Evolutionary conservation across 2,797 vertebrate genomes (phyloP).

Genomic region (Sebastes jordani): DNA sequence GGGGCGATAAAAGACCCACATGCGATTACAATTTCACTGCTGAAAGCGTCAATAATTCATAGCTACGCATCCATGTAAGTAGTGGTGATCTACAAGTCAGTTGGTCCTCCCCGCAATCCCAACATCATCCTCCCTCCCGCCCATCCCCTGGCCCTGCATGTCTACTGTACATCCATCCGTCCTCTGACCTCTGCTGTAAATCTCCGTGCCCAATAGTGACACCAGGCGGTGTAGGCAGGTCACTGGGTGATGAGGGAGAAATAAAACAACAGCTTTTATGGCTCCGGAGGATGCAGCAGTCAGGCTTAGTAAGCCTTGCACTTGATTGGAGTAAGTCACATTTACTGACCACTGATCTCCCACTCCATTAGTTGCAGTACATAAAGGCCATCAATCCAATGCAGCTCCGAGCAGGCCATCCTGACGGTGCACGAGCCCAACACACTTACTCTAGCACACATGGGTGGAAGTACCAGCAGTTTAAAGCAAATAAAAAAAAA

Average conservation of each 20-base stretch:
- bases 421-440: conserved; percentile 27
- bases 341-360: conserved; percentile 70
- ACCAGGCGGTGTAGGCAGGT: conserved; percentile 66
- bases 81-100: conserved; percentile 16
- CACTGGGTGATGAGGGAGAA: conserved; percentile 34
- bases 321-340: conserved; percentile 71
- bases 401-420: conserved; percentile 12
- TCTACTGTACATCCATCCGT: conserved; percentile 31
- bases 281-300: conserved; percentile 49
- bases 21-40: conserved; percentile 29
- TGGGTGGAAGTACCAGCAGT: not conserved
- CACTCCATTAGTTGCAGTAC: conserved; percentile 69
- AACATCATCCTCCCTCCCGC: not conserved
- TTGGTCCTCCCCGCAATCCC: conserved; percentile 7
- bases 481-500: not conserved
- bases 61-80: conserved; percentile 18
- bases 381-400: conserved; percentile 70
- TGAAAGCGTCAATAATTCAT: conserved; percentile 55
- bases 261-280: conserved; percentile 65
- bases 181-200: conserved; percentile 60
- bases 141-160: not conserved
- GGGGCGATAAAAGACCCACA: conserved; percentile 26
- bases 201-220: conserved; percentile 69
- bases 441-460: not conserved
- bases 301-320: conserved; percentile 49